Conservation (phyloP, 2,113 vertebrate species). For the Chauna torquata region DNA sequence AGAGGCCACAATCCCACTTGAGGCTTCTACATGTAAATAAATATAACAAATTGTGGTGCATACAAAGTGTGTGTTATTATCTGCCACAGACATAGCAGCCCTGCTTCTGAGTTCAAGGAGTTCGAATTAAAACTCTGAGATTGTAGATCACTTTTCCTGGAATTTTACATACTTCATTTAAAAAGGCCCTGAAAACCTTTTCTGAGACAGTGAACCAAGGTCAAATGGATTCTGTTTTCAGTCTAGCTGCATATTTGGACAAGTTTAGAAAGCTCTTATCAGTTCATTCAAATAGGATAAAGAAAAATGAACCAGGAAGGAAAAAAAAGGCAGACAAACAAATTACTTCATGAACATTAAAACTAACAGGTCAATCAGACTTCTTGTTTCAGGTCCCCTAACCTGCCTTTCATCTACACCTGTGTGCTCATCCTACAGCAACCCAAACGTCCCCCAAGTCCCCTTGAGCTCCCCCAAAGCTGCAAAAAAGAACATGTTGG, state of each 20-base stretch:
- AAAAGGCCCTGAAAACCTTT: background rate
- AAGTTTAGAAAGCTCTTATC: background rate
- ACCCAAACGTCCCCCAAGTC: background rate
- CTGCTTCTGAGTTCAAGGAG: slow-evolving; percentile 10
- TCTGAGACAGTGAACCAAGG: background rate
- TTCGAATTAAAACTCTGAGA: background rate
- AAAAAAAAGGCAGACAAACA: background rate
- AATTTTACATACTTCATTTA: background rate
- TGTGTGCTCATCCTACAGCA: background rate
- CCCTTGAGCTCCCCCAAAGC: background rate
- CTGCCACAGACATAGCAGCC: background rate
- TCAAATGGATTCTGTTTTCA: background rate
- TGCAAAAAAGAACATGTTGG: background rate
- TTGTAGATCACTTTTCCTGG: background rate
- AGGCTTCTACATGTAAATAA: background rate
- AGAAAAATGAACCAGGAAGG: background rate
- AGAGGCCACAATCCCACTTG: background rate
- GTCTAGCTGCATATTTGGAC: background rate
- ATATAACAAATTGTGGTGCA: background rate
- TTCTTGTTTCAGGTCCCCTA: background rate
- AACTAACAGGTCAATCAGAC: background rate
- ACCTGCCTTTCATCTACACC: background rate
- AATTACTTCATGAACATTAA: background rate
- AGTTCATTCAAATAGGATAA: background rate
- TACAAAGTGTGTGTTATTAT: background rate